phyloP scores from a whole-genome alignment of 2,888 invertebrate species.

The Drosophila parthenogenetica region DNA sequence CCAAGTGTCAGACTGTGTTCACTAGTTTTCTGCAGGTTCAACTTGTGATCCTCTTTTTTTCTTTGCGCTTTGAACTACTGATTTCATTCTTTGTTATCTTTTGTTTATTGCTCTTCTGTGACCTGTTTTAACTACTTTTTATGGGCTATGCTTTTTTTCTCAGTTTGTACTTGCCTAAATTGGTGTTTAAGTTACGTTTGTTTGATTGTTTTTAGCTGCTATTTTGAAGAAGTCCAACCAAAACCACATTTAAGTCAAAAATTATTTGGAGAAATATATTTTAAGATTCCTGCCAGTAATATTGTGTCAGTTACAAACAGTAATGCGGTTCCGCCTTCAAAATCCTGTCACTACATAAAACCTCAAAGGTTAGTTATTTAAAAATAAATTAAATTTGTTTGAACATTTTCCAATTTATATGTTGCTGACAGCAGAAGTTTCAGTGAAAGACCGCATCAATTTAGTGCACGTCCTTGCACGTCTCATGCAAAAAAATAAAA shows the following conservation, averaged over 20 bases:
- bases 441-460: constrained; percentile 32
- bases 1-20: constrained; percentile 68
- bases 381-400: background rate
- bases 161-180: constrained; percentile 23
- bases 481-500: constrained; percentile 3
- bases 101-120: constrained; percentile 3
- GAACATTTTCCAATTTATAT: constrained; percentile 5
- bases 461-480: constrained; percentile 13
- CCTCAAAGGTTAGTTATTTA: background rate
- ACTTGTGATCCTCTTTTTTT: constrained; percentile 10
- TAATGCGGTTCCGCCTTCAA: background rate
- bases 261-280: too few species aligned
- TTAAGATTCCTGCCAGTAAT: too few species aligned
- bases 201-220: constrained; percentile 26
- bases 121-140: constrained; percentile 6
- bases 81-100: background rate
- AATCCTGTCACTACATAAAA: too few species aligned
- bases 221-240: background rate
- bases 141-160: background rate
- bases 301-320: too few species aligned
- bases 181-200: constrained; percentile 15
- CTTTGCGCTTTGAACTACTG: background rate
- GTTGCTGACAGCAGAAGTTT: background rate
- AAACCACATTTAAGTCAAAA: too few species aligned
- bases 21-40: constrained; percentile 48